A percentile compares a stretch with the other conserved stretches of the same genome.
Evolutionary conservation across 2,113 vertebrate genomes (phyloP).

Genomic region (Lagenorhynchus albirostris): DNA sequence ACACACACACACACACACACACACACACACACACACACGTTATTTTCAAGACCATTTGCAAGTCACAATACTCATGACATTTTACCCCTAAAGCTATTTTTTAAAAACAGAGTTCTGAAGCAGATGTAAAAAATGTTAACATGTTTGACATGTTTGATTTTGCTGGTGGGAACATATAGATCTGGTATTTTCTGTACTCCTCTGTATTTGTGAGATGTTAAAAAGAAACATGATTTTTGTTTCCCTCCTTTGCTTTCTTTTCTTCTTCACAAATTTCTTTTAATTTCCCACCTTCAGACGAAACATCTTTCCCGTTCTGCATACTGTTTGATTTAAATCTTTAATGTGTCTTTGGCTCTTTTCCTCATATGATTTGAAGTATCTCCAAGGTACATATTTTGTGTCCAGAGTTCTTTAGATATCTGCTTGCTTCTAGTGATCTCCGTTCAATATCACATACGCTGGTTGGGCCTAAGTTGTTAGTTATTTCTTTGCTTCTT

Average conservation of each 20-base stretch:
- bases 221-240: neutral
- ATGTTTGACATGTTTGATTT: neutral
- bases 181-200: neutral
- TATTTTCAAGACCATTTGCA: neutral
- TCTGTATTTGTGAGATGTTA: neutral
- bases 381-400: neutral
- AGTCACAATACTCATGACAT: neutral
- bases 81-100: slow-evolving; percentile 3
- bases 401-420: neutral
- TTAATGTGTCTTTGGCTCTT: neutral
- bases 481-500: neutral
- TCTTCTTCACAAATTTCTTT: neutral
- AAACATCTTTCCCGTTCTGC: neutral
- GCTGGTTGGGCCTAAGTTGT: neutral
- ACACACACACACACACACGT: neutral
- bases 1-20: neutral
- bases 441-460: neutral
- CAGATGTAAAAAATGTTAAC: neutral
- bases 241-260: neutral
- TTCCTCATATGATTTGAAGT: neutral
- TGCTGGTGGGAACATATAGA: neutral
- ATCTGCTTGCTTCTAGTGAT: neutral
- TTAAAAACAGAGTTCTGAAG: neutral
- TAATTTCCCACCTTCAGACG: neutral
- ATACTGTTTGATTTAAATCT: neutral